These are phyloP conservation scores for Austrofundulus limnaeus DNA, from an alignment of 2,113 vertebrate genomes.

Conservation along the genomic window DNA sequence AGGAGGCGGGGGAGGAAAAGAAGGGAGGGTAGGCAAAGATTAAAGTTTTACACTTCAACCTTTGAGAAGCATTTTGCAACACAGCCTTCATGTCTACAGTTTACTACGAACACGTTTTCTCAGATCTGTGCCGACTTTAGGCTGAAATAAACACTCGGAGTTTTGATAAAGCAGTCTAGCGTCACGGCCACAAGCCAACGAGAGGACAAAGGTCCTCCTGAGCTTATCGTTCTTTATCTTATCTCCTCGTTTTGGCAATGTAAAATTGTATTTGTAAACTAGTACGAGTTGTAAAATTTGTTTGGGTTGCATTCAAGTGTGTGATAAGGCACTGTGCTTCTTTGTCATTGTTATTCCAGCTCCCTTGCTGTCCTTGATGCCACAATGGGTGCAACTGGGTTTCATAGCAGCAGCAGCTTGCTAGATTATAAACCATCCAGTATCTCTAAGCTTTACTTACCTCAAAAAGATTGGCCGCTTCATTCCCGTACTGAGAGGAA, in stretches of 20 bases:
- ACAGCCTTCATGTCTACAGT: conserved; percentile 41
- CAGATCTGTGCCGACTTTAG: conserved; percentile 56
- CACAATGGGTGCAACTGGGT: conserved; percentile 14
- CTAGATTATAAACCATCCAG: background rate
- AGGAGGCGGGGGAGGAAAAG: background rate
- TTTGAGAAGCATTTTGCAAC: conserved; percentile 70
- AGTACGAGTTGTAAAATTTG: conserved; percentile 41
- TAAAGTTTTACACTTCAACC: conserved; percentile 68
- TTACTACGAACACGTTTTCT: conserved; percentile 43
- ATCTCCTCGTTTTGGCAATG: conserved; percentile 58
- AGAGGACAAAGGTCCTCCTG: conserved; percentile 71
- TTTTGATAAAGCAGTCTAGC: conserved; percentile 64
- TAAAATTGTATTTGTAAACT: conserved; percentile 64
- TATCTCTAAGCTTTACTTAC: conserved; percentile 75
- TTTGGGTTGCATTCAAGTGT: conserved; percentile 38
- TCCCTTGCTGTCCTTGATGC: conserved; percentile 38
- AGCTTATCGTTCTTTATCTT: conserved; percentile 52
- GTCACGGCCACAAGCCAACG: conserved; percentile 44
- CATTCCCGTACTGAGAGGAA: conserved; percentile 96
- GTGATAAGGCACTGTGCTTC: conserved; percentile 19
- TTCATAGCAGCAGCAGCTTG: background rate
- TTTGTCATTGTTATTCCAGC: conserved; percentile 25
- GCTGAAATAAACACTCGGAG: conserved; percentile 54
- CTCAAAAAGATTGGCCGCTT: conserved; percentile 95
- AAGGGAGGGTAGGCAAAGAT: conserved; percentile 38